Evolutionary conservation across 2,113 vertebrate species (phyloP).

Genomic region (Oceanodroma tethys): DNA sequence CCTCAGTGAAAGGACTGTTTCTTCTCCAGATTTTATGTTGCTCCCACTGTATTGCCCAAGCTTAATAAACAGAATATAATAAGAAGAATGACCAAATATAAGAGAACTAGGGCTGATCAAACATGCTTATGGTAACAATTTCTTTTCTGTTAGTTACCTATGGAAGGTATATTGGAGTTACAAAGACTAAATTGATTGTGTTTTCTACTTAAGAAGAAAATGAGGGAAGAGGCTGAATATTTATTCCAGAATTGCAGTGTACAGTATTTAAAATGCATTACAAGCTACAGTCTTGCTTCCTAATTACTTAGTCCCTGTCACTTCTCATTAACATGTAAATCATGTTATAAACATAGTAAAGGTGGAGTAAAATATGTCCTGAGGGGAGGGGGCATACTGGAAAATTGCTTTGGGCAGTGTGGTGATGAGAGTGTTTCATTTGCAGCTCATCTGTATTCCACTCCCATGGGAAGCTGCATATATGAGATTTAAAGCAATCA

Average conservation of each 20-base stretch:
- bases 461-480: slow-evolving; percentile 36
- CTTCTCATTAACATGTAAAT: slow-evolving; percentile 77
- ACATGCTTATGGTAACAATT: slow-evolving; percentile 6
- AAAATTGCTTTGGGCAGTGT: slow-evolving; percentile 71
- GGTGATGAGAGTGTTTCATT: slow-evolving; percentile 53
- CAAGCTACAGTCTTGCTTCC: slow-evolving; percentile 47
- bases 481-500: slow-evolving; percentile 59
- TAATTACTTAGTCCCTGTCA: slow-evolving; percentile 71
- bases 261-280: slow-evolving; percentile 65
- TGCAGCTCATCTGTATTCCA: slow-evolving; percentile 61
- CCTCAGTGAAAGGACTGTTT: neutral
- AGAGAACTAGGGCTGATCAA: neutral
- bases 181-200: slow-evolving; percentile 57
- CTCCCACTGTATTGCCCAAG: neutral
- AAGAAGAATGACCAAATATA: neutral
- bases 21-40: neutral
- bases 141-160: slow-evolving; percentile 58
- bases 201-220: slow-evolving; percentile 69
- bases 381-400: slow-evolving; percentile 31
- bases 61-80: neutral
- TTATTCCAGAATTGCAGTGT: slow-evolving; percentile 59
- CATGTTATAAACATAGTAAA: slow-evolving; percentile 64
- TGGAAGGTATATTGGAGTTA: slow-evolving; percentile 50
- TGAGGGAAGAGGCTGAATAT: slow-evolving; percentile 42
- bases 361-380: slow-evolving; percentile 60